A percentile compares a stretch with the other conserved stretches of the same genome.
These are phyloP conservation scores for Macropus fuliginosus DNA, from an alignment of 2,797 vertebrate species.

Conservation along the genomic window DNA sequence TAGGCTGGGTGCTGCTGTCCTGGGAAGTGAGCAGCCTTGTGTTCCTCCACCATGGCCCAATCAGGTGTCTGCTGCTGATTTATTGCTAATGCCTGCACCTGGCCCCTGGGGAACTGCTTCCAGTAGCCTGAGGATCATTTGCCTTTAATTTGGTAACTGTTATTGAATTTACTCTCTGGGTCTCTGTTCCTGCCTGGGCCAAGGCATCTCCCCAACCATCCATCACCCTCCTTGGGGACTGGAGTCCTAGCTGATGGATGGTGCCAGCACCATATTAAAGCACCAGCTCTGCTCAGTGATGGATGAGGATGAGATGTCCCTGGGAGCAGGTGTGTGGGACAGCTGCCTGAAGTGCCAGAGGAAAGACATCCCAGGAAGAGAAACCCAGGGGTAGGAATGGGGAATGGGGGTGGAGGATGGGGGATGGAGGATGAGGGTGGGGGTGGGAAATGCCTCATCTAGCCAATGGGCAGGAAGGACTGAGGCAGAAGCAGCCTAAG, in stretches of 20 bases:
- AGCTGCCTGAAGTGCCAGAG: conserved; percentile 30
- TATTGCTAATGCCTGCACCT: conserved; percentile 7
- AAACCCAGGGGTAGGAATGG: neutral
- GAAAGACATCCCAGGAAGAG: neutral
- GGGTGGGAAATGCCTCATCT: neutral
- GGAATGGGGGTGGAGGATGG: neutral
- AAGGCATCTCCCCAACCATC: conserved; percentile 48
- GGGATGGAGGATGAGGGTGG: neutral
- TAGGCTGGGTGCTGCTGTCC: neutral
- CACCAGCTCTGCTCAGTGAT: conserved; percentile 45
- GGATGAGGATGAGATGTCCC: conserved; percentile 17
- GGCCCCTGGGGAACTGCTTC: conserved; percentile 41
- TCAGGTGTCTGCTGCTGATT: neutral
- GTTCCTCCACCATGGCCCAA: neutral
- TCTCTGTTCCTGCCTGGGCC: conserved; percentile 37
- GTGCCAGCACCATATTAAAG: conserved; percentile 60
- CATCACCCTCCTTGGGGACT: conserved; percentile 50
- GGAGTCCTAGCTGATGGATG: conserved; percentile 58
- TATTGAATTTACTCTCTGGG: conserved; percentile 55
- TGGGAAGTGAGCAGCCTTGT: neutral
- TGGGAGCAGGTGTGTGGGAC: neutral
- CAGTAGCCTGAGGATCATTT: conserved; percentile 43
- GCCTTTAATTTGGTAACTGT: conserved; percentile 58
- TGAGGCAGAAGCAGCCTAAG: neutral
- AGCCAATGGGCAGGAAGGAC: neutral